Evolutionary conservation across 2,888 invertebrate genomes (phyloP).

Genomic region (Epiperipatus broadwayi): DNA sequence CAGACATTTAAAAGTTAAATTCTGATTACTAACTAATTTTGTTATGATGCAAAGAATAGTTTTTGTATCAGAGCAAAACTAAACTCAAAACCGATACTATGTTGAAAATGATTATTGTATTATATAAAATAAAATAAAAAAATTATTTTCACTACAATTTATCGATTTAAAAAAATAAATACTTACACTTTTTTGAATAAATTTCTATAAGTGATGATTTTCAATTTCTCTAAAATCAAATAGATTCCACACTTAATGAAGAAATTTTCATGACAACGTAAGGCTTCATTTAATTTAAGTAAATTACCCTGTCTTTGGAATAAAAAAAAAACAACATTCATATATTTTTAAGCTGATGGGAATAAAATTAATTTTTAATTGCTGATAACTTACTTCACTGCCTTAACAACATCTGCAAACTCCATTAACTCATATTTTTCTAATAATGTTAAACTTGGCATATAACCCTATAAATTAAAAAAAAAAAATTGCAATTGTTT

Average conservation of each 20-base stretch:
- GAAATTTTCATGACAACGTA: slow-evolving; percentile 68
- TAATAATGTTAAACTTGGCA: slow-evolving; percentile 63
- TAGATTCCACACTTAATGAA: slow-evolving; percentile 95
- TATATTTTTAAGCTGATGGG: background rate
- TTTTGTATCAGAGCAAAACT: slow-evolving; percentile 8
- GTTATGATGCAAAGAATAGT: too few species aligned
- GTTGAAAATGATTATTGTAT: slow-evolving; percentile 1
- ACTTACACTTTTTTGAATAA: slow-evolving; percentile 72
- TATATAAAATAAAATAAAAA: slow-evolving; percentile 10
- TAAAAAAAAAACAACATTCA: slow-evolving; percentile 14
- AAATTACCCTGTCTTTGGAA: slow-evolving; percentile 70
- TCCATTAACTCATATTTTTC: slow-evolving; percentile 74
- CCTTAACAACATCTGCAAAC: slow-evolving; percentile 68
- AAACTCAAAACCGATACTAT: slow-evolving; percentile 9
- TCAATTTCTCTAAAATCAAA: slow-evolving; percentile 84
- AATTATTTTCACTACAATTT: background rate
- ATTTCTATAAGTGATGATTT: slow-evolving; percentile 83
- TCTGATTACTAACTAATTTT: too few species aligned
- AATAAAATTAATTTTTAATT: slow-evolving; percentile 5
- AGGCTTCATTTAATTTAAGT: slow-evolving; percentile 55
- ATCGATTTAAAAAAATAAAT: too few species aligned
- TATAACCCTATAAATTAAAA: slow-evolving; percentile 45
- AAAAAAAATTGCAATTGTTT: too few species aligned
- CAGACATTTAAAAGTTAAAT: too few species aligned
- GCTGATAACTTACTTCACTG: slow-evolving; percentile 42